phyloP scores from a whole-genome alignment of 1,140 invertebrate species.

The Magallana gigas region DNA sequence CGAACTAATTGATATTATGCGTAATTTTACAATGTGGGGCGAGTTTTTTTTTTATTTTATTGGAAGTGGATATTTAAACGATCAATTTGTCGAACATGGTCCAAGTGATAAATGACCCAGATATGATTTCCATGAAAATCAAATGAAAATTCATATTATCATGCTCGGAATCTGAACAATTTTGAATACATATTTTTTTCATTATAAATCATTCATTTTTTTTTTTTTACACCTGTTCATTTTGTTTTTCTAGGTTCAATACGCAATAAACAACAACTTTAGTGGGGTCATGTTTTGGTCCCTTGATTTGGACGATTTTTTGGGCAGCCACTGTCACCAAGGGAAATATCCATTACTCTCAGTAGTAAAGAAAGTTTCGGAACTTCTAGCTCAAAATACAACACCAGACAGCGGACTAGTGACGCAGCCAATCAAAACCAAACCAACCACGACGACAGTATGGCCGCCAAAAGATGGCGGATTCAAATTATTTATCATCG shows the following conservation, averaged over 20 bases:
- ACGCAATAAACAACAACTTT: constrained; percentile 67
- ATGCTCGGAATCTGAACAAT: too few relatives aligned
- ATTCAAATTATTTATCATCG: constrained; percentile 1
- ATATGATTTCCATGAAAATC: too few relatives aligned
- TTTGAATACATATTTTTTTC: too few relatives aligned
- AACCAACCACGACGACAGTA: neutral
- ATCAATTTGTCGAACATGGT: too few relatives aligned
- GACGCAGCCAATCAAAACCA: neutral
- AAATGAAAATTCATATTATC: too few relatives aligned
- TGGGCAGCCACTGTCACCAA: constrained; percentile 70
- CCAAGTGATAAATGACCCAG: too few relatives aligned
- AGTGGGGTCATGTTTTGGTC: constrained; percentile 85
- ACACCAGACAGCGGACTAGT: neutral
- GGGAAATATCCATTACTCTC: constrained; percentile 82
- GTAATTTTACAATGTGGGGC: too few relatives aligned
- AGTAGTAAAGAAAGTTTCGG: constrained; percentile 60
- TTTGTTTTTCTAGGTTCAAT: constrained; percentile 65
- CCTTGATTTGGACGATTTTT: constrained; percentile 80
- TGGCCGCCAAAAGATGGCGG: neutral
- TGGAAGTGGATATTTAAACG: too few relatives aligned
- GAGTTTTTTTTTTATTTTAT: too few relatives aligned
- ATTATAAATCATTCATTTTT: too few relatives aligned
- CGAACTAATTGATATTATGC: too few relatives aligned
- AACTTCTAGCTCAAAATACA: neutral
- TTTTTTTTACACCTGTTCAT: too few relatives aligned